Evolutionary conservation across 1,140 invertebrate species (phyloP).

Genomic region (Drosophila mojavensis): DNA sequence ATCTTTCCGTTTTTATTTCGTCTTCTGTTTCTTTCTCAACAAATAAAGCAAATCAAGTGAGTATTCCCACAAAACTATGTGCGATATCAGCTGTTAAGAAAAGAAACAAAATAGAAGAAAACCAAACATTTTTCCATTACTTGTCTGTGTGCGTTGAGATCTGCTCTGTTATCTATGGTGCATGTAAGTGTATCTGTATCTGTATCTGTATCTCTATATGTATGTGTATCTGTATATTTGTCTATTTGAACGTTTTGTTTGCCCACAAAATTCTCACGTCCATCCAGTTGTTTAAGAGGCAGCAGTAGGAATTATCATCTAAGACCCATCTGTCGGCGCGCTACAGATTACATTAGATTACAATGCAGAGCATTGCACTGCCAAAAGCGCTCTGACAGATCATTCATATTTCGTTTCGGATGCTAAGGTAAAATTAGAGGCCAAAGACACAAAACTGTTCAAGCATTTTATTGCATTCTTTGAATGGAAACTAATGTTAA

Average conservation of each 20-base stretch:
- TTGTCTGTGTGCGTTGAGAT: slow-evolving; percentile 35
- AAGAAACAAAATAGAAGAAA: background rate
- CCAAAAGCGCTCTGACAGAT: slow-evolving; percentile 5
- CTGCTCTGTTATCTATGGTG: slow-evolving; percentile 67
- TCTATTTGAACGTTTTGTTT: slow-evolving; percentile 54
- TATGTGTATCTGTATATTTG: slow-evolving; percentile 23
- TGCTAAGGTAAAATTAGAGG: no score
- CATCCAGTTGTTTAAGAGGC: slow-evolving; percentile 54
- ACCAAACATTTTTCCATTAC: slow-evolving; percentile 49
- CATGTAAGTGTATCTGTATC: slow-evolving; percentile 38
- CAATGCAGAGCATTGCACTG: slow-evolving; percentile 17
- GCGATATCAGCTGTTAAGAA: slow-evolving; percentile 66
- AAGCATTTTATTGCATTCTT: no score
- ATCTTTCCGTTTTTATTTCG: no score
- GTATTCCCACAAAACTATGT: slow-evolving; percentile 52
- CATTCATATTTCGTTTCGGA: slow-evolving; percentile 5
- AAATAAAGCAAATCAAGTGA: slow-evolving; percentile 46
- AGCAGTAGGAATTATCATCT: slow-evolving; percentile 53
- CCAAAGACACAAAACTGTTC: no score
- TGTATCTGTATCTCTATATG: slow-evolving; percentile 17
- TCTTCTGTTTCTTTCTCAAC: background rate
- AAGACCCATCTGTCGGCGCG: slow-evolving; percentile 1
- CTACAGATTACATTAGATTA: slow-evolving; percentile 14
- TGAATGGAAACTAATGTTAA: no score
- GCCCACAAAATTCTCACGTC: slow-evolving; percentile 78